These are phyloP conservation scores for Drosophila picticornis DNA, from an alignment of 2,888 invertebrate genomes.

Conservation along the genomic window DNA sequence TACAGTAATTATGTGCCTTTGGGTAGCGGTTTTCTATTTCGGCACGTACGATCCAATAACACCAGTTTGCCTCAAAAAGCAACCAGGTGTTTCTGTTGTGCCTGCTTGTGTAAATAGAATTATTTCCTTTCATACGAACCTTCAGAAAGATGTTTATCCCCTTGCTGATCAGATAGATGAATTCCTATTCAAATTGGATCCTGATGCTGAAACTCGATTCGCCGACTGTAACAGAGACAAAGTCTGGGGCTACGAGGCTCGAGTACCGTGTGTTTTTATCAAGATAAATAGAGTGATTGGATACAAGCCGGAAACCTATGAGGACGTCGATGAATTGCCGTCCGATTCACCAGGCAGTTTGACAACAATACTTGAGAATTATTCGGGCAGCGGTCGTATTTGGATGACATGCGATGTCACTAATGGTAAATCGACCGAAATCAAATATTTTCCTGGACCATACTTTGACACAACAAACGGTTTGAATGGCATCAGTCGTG, in stretches of 20 bases:
- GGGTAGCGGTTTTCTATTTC: slow-evolving; percentile 23
- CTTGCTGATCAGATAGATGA: slow-evolving; percentile 49
- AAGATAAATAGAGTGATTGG: slow-evolving; percentile 58
- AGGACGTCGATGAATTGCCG: slow-evolving; percentile 32
- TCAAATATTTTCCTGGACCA: slow-evolving; percentile 56
- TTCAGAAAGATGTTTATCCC: slow-evolving; percentile 16
- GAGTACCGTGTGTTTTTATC: slow-evolving; percentile 52
- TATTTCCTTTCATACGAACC: neutral
- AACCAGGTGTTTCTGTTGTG: slow-evolving; percentile 55
- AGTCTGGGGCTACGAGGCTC: slow-evolving; percentile 51
- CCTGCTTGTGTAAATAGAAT: slow-evolving; percentile 16
- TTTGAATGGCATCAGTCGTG: slow-evolving; percentile 36
- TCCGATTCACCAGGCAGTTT: slow-evolving; percentile 4
- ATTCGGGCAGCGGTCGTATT: slow-evolving; percentile 36
- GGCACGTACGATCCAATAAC: neutral
- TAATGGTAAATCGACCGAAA: neutral
- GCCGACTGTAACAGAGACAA: slow-evolving; percentile 51
- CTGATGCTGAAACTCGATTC: slow-evolving; percentile 13
- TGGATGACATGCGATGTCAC: slow-evolving; percentile 54
- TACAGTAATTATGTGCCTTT: neutral
- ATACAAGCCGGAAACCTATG: slow-evolving; percentile 53
- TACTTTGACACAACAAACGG: slow-evolving; percentile 37
- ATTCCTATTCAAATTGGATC: slow-evolving; percentile 13
- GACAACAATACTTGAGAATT: neutral
- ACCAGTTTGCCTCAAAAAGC: slow-evolving; percentile 40